Evolutionary conservation across 2,113 vertebrate species (phyloP), one percentile per base, ranked within the genome.

Genomic region (Hydrolagus affinis): DNA sequence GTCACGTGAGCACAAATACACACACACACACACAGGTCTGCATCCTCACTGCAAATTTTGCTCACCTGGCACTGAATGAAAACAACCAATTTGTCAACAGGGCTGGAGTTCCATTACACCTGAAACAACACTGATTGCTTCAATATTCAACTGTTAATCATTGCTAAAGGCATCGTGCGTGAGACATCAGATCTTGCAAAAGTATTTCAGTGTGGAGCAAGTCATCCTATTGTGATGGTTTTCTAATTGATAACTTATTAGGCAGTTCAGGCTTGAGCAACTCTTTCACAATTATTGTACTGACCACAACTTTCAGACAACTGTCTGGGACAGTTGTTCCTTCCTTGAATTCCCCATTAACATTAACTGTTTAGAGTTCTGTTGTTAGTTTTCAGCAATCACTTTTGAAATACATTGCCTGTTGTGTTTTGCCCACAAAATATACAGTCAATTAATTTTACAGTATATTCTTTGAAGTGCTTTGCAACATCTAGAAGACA

Each of bases 181-280:
- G 19, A 83, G 60, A 44, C 23, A 68, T n/a, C 25, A 8, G 8
- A 30, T 28, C 25, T 66, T 83, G 28, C 62, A 17, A 66, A 44
- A 6, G 62, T 66, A 66, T 66, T 66, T 83, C 62, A 15, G 25
- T 68, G 17, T 62, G 66, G 25, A 68, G 62, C 66, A 66, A 68
- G 17, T 32, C 28, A 4, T 32, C 11, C 60, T 83, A 83, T 66
- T 62, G 25, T 66, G 66, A 62, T 60, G 66, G 66, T 62, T 14
- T 66, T 25, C 14, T 66, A 83, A 83, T 68, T 25, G 78, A 83
- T 83, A 62, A 32, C 78, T 32, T 60, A 83, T 83, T 60, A 83
- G 66, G 78, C 12, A 3, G 23, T 56, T 75, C 15, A 75, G 56
- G 32, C 32, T 17, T 32, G 25, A 66, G 32, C 44, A 68, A 30